A percentile compares a stretch with the other conserved stretches of the same genome.
Conservation (phyloP, 2,113 vertebrate species). For the Crotalus horridus region DNA sequence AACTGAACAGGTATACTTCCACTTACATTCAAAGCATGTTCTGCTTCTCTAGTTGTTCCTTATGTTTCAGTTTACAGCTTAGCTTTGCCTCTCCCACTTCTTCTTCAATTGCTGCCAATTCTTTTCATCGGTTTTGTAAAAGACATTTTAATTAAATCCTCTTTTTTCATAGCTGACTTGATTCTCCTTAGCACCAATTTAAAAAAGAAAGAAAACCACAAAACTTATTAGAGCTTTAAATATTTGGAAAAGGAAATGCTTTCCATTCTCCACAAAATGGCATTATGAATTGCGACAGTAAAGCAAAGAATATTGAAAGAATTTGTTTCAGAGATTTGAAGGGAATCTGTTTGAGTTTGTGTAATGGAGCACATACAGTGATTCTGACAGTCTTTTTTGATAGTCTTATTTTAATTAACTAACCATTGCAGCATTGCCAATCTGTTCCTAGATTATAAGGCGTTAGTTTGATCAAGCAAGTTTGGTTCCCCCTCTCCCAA, state of each 20-base stretch:
- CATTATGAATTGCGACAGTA: slow-evolving; percentile 41
- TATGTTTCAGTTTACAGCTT: slow-evolving; percentile 32
- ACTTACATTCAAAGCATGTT: slow-evolving; percentile 36
- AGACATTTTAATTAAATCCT: slow-evolving; percentile 36
- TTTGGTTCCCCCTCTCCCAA: background rate
- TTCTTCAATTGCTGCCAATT: background rate
- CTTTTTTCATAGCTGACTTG: slow-evolving; percentile 23
- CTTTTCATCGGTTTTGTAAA: slow-evolving; percentile 38
- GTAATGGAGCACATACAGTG: slow-evolving; percentile 23
- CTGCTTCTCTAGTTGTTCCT: background rate
- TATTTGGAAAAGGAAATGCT: slow-evolving; percentile 7
- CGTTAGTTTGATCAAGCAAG: background rate
- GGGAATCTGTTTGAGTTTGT: slow-evolving; percentile 7
- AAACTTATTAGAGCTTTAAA: slow-evolving; percentile 24
- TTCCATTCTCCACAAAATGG: slow-evolving; percentile 24
- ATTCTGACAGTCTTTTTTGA: background rate
- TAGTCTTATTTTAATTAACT: slow-evolving; percentile 7
- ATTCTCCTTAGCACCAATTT: slow-evolving; percentile 24
- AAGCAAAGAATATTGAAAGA: slow-evolving; percentile 35
- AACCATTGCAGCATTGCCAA: background rate
- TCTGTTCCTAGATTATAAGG: background rate
- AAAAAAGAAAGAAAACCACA: slow-evolving; percentile 1
- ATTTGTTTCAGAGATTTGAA: slow-evolving; percentile 24
- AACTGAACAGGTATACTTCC: slow-evolving; percentile 15
- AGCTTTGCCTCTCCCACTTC: background rate